These are phyloP conservation scores for Fundulus diaphanus DNA, from an alignment of 2,797 vertebrate species.

Conservation along the genomic window DNA sequence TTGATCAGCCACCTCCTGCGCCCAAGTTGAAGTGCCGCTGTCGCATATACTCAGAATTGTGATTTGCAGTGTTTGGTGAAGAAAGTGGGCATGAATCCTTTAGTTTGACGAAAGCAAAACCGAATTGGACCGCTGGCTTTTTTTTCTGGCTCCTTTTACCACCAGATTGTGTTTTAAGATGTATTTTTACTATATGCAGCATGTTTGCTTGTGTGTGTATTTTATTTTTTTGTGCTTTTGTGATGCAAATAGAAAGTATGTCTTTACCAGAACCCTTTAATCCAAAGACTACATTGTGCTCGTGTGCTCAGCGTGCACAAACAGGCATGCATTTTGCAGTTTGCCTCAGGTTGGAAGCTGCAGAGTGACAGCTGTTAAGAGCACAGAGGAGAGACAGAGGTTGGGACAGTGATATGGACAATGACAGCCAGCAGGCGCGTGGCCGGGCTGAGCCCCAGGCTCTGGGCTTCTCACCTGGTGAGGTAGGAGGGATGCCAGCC, in stretches of 20 bases:
- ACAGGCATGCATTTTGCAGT: conserved; percentile 40
- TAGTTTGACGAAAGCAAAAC: conserved; percentile 61
- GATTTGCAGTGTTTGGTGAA: conserved; percentile 63
- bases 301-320: conserved; percentile 30
- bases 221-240: conserved; percentile 22
- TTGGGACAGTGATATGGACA: conserved; percentile 55
- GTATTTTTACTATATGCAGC: conserved; percentile 13
- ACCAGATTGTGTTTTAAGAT: conserved; percentile 30
- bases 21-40: conserved; percentile 49
- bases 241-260: conserved; percentile 31
- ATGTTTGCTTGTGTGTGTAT: neutral
- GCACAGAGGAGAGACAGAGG: conserved; percentile 52
- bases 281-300: conserved; percentile 28
- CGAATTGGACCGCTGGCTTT: conserved; percentile 50
- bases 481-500: conserved; percentile 48
- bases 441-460: conserved; percentile 60
- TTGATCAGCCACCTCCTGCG: conserved; percentile 63
- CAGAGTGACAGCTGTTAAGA: conserved; percentile 64
- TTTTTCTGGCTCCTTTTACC: conserved; percentile 48
- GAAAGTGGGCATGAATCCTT: conserved; percentile 64
- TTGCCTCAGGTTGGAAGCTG: conserved; percentile 57
- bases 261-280: conserved; percentile 33
- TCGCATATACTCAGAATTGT: conserved; percentile 51
- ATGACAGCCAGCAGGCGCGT: conserved; percentile 70
- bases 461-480: conserved; percentile 63